phyloP scores from a whole-genome alignment of 2,888 invertebrate species.

The Cryptophagus acutangulus region DNA sequence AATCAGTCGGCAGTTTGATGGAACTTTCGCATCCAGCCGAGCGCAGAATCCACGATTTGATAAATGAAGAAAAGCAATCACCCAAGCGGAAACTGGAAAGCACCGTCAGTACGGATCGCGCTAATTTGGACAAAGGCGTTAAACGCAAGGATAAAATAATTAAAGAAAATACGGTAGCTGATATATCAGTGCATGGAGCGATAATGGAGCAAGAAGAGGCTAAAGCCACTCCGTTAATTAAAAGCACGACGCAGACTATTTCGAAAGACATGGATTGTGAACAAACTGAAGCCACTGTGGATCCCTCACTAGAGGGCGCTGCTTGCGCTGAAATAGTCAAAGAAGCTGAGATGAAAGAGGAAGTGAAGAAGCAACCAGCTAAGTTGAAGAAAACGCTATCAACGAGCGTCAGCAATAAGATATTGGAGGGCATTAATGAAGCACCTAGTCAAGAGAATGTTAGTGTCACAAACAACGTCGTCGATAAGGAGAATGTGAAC shows the following conservation, averaged over 20 bases:
- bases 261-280: slow-evolving; percentile 41
- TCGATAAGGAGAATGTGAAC: slow-evolving; percentile 36
- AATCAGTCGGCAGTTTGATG: slow-evolving; percentile 70
- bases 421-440: slow-evolving; percentile 43
- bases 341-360: slow-evolving; percentile 44
- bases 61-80: slow-evolving; percentile 55
- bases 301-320: slow-evolving; percentile 43
- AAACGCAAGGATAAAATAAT: slow-evolving; percentile 59
- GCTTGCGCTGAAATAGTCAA: slow-evolving; percentile 48
- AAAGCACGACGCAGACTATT: slow-evolving; percentile 41
- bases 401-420: slow-evolving; percentile 30
- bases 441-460: slow-evolving; percentile 44
- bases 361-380: slow-evolving; percentile 39
- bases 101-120: slow-evolving; percentile 67
- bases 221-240: slow-evolving; percentile 37
- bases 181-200: slow-evolving; percentile 40
- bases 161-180: slow-evolving; percentile 46
- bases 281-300: slow-evolving; percentile 30
- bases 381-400: slow-evolving; percentile 40
- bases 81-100: slow-evolving; percentile 72
- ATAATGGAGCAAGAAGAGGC: slow-evolving; percentile 37
- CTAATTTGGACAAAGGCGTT: slow-evolving; percentile 41
- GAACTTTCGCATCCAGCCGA: slow-evolving; percentile 67
- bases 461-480: slow-evolving; percentile 19
- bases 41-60: slow-evolving; percentile 67